These are phyloP conservation scores for Pelmatolapia mariae DNA, from an alignment of 2,113 vertebrate genomes.

Conservation along the genomic window DNA sequence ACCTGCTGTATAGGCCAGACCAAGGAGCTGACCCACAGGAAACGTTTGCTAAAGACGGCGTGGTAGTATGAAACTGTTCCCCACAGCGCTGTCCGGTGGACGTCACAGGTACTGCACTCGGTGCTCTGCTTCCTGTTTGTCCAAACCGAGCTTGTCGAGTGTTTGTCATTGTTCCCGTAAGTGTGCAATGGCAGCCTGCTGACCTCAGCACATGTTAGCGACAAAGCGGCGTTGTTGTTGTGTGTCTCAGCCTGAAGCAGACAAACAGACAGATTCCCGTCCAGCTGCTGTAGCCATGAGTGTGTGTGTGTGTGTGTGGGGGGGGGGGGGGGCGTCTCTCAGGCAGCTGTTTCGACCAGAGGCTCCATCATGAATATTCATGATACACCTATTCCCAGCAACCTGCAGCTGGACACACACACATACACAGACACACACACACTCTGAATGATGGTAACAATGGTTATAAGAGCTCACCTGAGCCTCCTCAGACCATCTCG, in stretches of 20 bases:
- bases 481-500: background rate
- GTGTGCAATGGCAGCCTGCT: background rate
- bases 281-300: background rate
- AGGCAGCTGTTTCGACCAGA: slow-evolving; percentile 87
- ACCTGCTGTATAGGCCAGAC: background rate
- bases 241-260: slow-evolving; percentile 24
- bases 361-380: slow-evolving; percentile 92
- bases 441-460: slow-evolving; percentile 38
- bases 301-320: background rate
- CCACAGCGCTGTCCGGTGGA: background rate
- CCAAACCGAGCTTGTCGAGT: background rate
- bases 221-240: background rate
- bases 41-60: background rate
- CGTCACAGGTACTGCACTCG: background rate
- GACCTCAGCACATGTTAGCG: background rate
- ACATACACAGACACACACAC: slow-evolving; percentile 68
- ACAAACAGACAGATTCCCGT: background rate
- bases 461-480: background rate
- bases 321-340: fast-evolving
- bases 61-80: background rate
- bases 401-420: slow-evolving; percentile 85
- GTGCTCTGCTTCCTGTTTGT: background rate
- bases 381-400: slow-evolving; percentile 84
- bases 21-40: background rate
- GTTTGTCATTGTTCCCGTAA: background rate